Evolutionary conservation across 2,797 vertebrate genomes (phyloP), one percentile per base, ranked within the genome.

Genomic region (Urosaurus nigricauda): DNA sequence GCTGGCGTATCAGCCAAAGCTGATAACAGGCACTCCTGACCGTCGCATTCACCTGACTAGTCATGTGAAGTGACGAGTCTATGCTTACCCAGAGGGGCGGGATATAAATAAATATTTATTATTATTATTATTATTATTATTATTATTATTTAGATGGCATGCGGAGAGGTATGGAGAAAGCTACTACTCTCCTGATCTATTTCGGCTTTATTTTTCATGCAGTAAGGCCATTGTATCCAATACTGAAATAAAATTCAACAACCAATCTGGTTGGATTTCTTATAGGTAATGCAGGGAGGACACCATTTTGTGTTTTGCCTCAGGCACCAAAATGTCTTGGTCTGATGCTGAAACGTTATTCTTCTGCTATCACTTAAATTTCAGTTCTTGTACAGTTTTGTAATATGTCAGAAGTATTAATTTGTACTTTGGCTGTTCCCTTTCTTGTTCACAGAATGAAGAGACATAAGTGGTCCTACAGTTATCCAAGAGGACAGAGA

Each of bases 391-490:
- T 1, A 35, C 32, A 17, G 2, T 56, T 68, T 4, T 11, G 0
- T 32, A 68, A 29, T 68, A 68, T 58, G 0, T 82, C 51, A 43
- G 29, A 26, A 26, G 63, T 65, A 91, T 65, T 84, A 70, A 43
- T 87, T 24, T n/a, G 6, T 12, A 37, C 90, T 32, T 79, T 89
- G 26, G 32, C 89, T 0, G 0, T 51, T 88, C 17, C 82, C 53
- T 93, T 95, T 24, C 94, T 84, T 92, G 90, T 83, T 88, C 94
- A 84, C 95, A 99, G 98, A 97, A 99, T 99, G 98, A 98, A 97
- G 97, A 97, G 93, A 96, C 92, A 0, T 82, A 96, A 95, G 96
- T 97, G 96, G 91, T 91, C 87, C 92, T 92, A 90, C 90, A 94
- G 94, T 95, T 96, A 96, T 93, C 93, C 94, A 79, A 87, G 96